Base-by-base conservation (phyloP, 2,113 vertebrate species). In the Solea senegalensis region DNA sequence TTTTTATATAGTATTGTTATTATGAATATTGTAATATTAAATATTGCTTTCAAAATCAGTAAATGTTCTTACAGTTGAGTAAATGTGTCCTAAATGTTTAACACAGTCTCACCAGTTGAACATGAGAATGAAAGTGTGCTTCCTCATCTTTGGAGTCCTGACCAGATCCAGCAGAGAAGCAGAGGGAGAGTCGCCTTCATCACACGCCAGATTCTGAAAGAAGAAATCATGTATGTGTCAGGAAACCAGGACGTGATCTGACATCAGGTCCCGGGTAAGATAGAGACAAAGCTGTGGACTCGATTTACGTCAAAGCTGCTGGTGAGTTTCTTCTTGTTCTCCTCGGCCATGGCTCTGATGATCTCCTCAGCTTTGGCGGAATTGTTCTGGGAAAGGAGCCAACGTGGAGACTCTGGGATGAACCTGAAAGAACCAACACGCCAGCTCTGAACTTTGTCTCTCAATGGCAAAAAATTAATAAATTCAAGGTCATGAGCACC, bases 401-500 rank as follows among this genome's bases (percentile, higher is more conserved):
- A 98, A 15, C 97, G 93, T 1, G 97, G 97, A 76, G 97, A 99
- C 69, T 99, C 97, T 0, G 96, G 96, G 68, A 99, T 92, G 27
- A 93, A 91, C 96, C 97, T 98, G 81, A 5, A 0, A 50, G 9
- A 6, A 69, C 2, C 46, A n/a, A 65, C 4, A 26, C 7, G 8
- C 44, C 21, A 21, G 21, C 21, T 21, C 21, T 21, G 21, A 21
- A 21, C 21, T 1, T 21, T 21, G 34, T 34, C 34, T 34, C 34
- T 4, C 34, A 6, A 4, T 34, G 34, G 3, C 34, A 34, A 6
- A 34, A 34, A 3, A 34, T 4, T 2, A 6, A 6, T 34, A 34
- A 34, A 34, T 34, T 21, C 21, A 21, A 21, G 21, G 21, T 21
- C 21, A 21, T 21, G 21, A 21, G 21, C 21, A 21, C 21, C 21